Conservation (phyloP, 1,140 invertebrate genomes). For the Pogonognathellus flavescens region DNA sequence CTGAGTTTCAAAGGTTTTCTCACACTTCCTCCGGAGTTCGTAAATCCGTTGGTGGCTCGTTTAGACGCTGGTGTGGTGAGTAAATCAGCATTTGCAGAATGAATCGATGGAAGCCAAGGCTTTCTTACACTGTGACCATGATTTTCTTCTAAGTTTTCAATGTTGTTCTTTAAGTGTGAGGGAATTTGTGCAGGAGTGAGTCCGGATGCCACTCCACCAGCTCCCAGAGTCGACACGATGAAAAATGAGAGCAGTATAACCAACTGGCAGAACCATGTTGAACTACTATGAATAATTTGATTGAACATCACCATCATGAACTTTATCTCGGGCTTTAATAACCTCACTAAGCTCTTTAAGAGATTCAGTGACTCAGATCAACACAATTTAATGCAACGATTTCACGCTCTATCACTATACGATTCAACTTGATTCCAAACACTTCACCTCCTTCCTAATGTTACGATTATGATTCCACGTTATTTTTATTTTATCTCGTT, state of each 20-base stretch:
- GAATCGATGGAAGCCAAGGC: slow-evolving; percentile 28
- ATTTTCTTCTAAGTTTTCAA: slow-evolving; percentile 10
- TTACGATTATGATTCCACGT: slow-evolving; percentile 12
- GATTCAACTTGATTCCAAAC: background rate
- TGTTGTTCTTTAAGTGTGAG: slow-evolving; percentile 23
- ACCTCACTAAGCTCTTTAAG: background rate
- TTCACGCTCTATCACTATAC: slow-evolving; percentile 9
- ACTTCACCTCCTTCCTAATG: slow-evolving; percentile 22
- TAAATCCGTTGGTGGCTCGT: slow-evolving; percentile 8
- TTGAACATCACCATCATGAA: slow-evolving; percentile 1
- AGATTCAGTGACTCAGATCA: slow-evolving; percentile 8
- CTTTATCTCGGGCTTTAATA: slow-evolving; percentile 5
- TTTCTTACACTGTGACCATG: slow-evolving; percentile 24
- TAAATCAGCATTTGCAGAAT: slow-evolving; percentile 5
- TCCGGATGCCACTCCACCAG: slow-evolving; percentile 1
- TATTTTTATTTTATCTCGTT: slow-evolving; percentile 22
- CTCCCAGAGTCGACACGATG: slow-evolving; percentile 9
- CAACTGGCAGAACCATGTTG: background rate
- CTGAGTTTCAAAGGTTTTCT: slow-evolving; percentile 40
- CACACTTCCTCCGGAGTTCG: slow-evolving; percentile 5
- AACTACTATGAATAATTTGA: slow-evolving; percentile 34
- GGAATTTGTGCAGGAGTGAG: slow-evolving; percentile 13
- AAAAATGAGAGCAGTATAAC: slow-evolving; percentile 24
- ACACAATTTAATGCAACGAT: slow-evolving; percentile 29
- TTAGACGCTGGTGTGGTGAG: slow-evolving; percentile 1